phyloP scores from a whole-genome alignment of 2,113 vertebrate genomes.

The Argyrosomus japonicus region DNA sequence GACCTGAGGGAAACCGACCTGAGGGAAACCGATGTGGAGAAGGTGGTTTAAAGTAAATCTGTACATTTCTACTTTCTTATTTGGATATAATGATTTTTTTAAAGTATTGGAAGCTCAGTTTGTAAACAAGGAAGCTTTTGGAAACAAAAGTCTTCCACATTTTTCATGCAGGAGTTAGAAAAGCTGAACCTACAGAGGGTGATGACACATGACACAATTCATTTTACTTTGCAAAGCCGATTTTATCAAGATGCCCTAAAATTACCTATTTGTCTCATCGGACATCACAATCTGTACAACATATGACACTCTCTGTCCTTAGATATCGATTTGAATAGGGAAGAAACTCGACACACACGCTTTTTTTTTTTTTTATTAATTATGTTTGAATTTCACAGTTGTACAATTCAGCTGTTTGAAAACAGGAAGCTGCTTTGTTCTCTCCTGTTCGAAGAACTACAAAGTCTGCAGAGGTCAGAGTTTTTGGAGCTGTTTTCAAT shows the following conservation, averaged over 20 bases:
- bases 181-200: neutral
- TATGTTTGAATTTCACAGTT: neutral
- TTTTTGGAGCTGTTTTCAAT: constrained; percentile 18
- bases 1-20: constrained; percentile 53
- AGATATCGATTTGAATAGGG: neutral
- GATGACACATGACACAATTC: neutral
- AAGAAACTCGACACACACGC: neutral
- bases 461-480: constrained; percentile 16
- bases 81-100: constrained; percentile 3
- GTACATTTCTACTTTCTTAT: constrained; percentile 20
- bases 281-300: neutral
- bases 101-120: neutral
- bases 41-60: constrained; percentile 37
- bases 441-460: neutral
- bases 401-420: neutral
- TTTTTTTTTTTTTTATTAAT: neutral
- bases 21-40: too few relatives aligned
- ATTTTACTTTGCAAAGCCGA: neutral
- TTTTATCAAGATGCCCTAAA: neutral
- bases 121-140: neutral
- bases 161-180: neutral
- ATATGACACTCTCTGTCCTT: neutral
- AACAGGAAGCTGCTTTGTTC: neutral
- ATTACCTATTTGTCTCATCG: neutral
- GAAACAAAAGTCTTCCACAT: neutral